A percentile compares a stretch with the other conserved stretches of the same genome.
Evolutionary conservation across 2,113 vertebrate genomes (phyloP).

Genomic region (Gavia stellata): DNA sequence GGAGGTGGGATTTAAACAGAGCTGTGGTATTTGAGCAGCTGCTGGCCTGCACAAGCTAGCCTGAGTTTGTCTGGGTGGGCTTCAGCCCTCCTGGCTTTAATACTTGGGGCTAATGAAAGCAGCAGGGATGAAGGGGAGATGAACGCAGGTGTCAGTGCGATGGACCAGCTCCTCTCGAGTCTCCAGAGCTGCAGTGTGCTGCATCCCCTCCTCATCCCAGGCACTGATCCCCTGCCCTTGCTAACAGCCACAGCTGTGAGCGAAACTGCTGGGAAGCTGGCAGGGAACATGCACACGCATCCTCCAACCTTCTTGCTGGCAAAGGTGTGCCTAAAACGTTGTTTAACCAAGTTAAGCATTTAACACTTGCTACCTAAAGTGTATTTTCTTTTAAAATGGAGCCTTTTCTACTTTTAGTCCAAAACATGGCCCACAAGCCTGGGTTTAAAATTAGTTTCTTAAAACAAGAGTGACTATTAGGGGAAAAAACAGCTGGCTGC

Average conservation of each 20-base stretch:
- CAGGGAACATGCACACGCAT: rapidly evolving
- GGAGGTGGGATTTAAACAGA: not conserved
- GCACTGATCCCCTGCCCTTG: not conserved
- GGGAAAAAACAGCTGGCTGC: not conserved
- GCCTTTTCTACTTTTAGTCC: not conserved
- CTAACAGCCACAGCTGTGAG: not conserved
- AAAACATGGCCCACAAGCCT: not conserved
- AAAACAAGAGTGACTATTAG: not conserved
- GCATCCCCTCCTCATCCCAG: not conserved
- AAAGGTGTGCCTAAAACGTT: not conserved
- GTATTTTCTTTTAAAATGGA: not conserved
- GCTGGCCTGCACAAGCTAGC: not conserved
- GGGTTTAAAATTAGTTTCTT: not conserved
- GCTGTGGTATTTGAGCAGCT: not conserved
- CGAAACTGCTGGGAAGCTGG: rapidly evolving
- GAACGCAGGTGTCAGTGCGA: not conserved
- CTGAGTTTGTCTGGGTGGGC: not conserved
- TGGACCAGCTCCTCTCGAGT: rapidly evolving
- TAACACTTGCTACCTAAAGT: not conserved
- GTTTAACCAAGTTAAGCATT: not conserved
- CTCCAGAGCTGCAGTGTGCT: not conserved
- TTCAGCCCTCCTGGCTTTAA: not conserved
- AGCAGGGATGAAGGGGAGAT: not conserved
- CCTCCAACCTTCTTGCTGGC: not conserved
- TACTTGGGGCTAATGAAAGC: not conserved